Base-by-base conservation (phyloP, 2,797 vertebrate species). In the Mormyrus hasselquistii region DNA sequence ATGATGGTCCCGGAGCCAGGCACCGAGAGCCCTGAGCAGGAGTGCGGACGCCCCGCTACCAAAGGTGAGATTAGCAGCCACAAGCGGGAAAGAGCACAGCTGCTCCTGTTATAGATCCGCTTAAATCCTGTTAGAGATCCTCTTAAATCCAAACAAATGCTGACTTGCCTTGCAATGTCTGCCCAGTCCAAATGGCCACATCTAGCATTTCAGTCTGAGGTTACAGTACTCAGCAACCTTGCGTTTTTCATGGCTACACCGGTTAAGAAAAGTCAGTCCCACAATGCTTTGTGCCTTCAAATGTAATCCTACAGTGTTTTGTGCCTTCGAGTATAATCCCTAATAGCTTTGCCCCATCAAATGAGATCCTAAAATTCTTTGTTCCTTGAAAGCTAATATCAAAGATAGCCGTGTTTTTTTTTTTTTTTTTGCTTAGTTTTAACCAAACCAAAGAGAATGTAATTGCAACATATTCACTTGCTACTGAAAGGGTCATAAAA, bases 51-150 rank as follows among this genome's bases (percentile, higher is more conserved):
- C 9, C 62, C 62, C 10, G 62, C 25, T 5, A 34, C 25, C 65
- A 69, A 34, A 69, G 65, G 65, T 69, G 65, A 34, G 65, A 69
- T 69, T 34, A 14, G 65, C 29, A 34, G 65, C 29, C 25, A 25
- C 29, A 5, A 69, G 62, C 25, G 65, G 65, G 62, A 12, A 69
- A 34, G 62, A 34, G 65, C 65, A 34, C 65, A 69, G 65, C 65
- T 69, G 65, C 65, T 69, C 65, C 29, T 69, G 25, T 69, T 69
- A 69, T 12, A 69, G 65, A 69, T 34, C 65, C 65, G 65, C 65
- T 69, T 69, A 69, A 69, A 69, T 69, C 65, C 65, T 69, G 65
- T 69, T 69, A 69, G 65, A 69, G 29, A 69, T 69, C 65, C 65
- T 34, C 65, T 69, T 34, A 69, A 69, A 69, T 69, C 65, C 65